phyloP scores from a whole-genome alignment of 2,888 invertebrate genomes.

The Strigamia maritima region DNA sequence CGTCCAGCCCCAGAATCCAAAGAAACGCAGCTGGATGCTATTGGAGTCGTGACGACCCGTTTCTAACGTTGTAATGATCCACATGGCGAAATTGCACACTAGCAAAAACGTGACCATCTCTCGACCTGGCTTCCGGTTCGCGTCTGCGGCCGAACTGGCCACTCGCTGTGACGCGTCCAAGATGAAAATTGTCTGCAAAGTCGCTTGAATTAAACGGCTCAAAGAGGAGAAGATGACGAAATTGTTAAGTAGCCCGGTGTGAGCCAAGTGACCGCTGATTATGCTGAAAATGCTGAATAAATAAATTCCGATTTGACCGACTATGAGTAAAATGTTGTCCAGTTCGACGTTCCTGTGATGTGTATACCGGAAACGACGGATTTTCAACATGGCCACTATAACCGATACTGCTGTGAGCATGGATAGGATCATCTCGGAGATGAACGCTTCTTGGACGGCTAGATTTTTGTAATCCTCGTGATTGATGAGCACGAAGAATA shows the following conservation, averaged over 20 bases:
- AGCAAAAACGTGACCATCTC: conserved; percentile 86
- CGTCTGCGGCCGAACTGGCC: conserved; percentile 75
- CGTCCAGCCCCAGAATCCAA: conserved; percentile 94
- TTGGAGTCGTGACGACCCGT: conserved; percentile 87
- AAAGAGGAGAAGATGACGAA: conserved; percentile 80
- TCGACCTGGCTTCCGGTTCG: conserved; percentile 81
- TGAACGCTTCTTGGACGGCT: conserved; percentile 83
- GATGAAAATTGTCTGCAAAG: conserved; percentile 55
- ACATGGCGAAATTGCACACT: conserved; percentile 52
- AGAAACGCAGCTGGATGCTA: conserved; percentile 86
- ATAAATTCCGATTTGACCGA: conserved; percentile 91
- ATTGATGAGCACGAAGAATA: conserved; percentile 80
- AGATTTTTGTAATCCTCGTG: conserved; percentile 70
- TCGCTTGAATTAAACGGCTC: conserved; percentile 79
- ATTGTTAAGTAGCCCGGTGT: conserved; percentile 63
- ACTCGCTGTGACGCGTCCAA: conserved; percentile 82
- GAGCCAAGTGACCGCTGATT: conserved; percentile 84
- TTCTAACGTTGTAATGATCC: conserved; percentile 70
- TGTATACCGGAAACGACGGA: conserved; percentile 71
- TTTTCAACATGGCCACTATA: conserved; percentile 78
- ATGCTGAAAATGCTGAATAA: conserved; percentile 91
- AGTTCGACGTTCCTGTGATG: conserved; percentile 75
- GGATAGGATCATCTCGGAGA: conserved; percentile 82
- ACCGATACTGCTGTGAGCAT: conserved; percentile 81
- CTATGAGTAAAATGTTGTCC: conserved; percentile 87